Evolutionary conservation across 2,888 invertebrate genomes (phyloP), one percentile per base, ranked within the genome.

Genomic region (Conchocele bisecta): DNA sequence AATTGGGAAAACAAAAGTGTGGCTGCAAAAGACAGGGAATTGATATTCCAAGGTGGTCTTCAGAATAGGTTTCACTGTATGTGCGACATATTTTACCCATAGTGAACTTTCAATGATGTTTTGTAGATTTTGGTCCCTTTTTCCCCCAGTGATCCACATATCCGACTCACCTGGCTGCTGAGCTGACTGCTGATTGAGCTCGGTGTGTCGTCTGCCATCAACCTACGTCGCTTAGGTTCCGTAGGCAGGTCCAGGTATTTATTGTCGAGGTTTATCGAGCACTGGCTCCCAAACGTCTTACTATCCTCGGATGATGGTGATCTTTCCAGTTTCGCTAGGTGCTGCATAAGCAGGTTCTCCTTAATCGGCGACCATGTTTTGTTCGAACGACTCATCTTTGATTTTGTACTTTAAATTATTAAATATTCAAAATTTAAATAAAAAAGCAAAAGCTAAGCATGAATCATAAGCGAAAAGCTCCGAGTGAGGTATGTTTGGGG

Each of bases 191-290:
- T 50, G 31, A 82, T 74, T 2, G 75, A 71, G 50, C 68, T 82
- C 39, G 71, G 69, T 3, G 74, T 57, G 46, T 85, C 86, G 29
- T 81, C 76, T 39, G 81, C 72, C 80, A 84, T 81, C 33, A 83
- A 58, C n/a, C 86, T 76, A 13, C 87, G 81, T 15, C 87, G 74
- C 66, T 86, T 86, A 15, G 86, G 81, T 51, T 79, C 84, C 7
- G 84, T 81, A 6, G 85, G 86, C 61, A 79, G 72, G 63, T 82
- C 83, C n/a, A 73, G 63, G 31, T 69, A 63, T 35, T 46, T 56
- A 28, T 65, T 54, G 26, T 75, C 78, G 13, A 65, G 51, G 56
- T 77, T 77, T 4, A 77, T 57, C 24, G 70, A 74, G 61, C 74
- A 64, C 28, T 67, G 60, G 64, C 77, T 77, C 61, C 71, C 74